A percentile compares a stretch with the other conserved stretches of the same genome.
phyloP scores from a whole-genome alignment of 2,888 invertebrate genomes.

The Scrobipalpa costella region DNA sequence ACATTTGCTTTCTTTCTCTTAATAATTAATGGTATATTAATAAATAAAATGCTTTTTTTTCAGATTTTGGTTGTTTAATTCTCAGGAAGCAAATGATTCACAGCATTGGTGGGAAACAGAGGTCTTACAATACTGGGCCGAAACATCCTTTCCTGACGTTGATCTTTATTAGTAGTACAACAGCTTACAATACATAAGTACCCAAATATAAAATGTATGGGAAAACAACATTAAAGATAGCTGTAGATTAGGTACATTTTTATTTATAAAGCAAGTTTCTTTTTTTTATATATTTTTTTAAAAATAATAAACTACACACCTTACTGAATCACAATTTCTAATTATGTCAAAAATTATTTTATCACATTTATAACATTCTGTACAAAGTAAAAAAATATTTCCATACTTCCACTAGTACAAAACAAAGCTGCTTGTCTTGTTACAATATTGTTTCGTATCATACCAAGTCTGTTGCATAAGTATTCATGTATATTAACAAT shows the following conservation, averaged over 20 bases:
- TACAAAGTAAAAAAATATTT: constrained; percentile 80
- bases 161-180: constrained; percentile 69
- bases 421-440: constrained; percentile 64
- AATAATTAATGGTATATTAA: background rate
- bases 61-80: constrained; percentile 79
- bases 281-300: constrained; percentile 60
- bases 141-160: constrained; percentile 69
- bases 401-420: constrained; percentile 71
- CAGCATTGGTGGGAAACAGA: constrained; percentile 80
- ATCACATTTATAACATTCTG: constrained; percentile 78
- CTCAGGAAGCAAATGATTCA: constrained; percentile 81
- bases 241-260: constrained; percentile 60
- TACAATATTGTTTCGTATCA: constrained; percentile 46
- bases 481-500: constrained; percentile 40
- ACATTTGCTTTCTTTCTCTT: background rate
- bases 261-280: constrained; percentile 74
- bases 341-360: constrained; percentile 76
- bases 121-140: constrained; percentile 75
- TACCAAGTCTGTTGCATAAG: constrained; percentile 43
- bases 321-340: constrained; percentile 79
- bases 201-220: constrained; percentile 69
- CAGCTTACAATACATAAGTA: constrained; percentile 74
- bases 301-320: constrained; percentile 69
- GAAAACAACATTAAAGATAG: constrained; percentile 70
- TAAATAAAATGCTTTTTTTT: constrained; percentile 46